These are phyloP conservation scores for Gadopsis bispinosus DNA, from an alignment of 2,797 vertebrate species.

Conservation along the genomic window DNA sequence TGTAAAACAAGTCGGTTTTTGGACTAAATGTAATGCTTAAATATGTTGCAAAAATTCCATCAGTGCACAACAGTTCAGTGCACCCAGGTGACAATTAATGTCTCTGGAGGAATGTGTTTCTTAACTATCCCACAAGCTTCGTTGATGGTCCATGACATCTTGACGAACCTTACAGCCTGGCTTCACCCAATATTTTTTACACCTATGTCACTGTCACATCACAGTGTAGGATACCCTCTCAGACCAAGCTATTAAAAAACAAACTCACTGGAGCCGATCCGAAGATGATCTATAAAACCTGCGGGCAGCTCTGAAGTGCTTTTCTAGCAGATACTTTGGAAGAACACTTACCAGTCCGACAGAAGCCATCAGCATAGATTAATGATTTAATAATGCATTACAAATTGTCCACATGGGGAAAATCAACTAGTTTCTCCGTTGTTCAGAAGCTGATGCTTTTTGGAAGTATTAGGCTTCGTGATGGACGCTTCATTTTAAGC, in stretches of 20 bases:
- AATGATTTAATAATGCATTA: slow-evolving; percentile 77
- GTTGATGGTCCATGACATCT: neutral
- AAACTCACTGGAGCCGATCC: slow-evolving; percentile 28
- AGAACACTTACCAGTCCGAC: slow-evolving; percentile 68
- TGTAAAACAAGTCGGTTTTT: neutral
- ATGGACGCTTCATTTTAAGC: slow-evolving; percentile 33
- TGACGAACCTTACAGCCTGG: neutral
- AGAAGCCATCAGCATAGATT: slow-evolving; percentile 69
- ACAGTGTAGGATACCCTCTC: slow-evolving; percentile 31
- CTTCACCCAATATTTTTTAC: slow-evolving; percentile 28
- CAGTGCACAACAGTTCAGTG: neutral
- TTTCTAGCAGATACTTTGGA: slow-evolving; percentile 67
- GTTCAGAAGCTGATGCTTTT: slow-evolving; percentile 40
- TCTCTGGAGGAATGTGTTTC: neutral
- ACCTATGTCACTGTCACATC: slow-evolving; percentile 26
- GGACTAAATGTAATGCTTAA: neutral
- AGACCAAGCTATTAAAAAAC: slow-evolving; percentile 26
- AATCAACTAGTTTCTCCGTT: slow-evolving; percentile 52
- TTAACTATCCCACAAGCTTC: neutral
- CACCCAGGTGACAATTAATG: neutral
- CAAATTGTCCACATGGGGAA: slow-evolving; percentile 65
- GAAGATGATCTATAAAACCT: slow-evolving; percentile 62
- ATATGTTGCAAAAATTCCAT: neutral
- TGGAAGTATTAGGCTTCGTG: slow-evolving; percentile 36
- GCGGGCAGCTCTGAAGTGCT: slow-evolving; percentile 67